phyloP scores from a whole-genome alignment of 2,888 invertebrate species.

The Rotaria magnacalcarata region DNA sequence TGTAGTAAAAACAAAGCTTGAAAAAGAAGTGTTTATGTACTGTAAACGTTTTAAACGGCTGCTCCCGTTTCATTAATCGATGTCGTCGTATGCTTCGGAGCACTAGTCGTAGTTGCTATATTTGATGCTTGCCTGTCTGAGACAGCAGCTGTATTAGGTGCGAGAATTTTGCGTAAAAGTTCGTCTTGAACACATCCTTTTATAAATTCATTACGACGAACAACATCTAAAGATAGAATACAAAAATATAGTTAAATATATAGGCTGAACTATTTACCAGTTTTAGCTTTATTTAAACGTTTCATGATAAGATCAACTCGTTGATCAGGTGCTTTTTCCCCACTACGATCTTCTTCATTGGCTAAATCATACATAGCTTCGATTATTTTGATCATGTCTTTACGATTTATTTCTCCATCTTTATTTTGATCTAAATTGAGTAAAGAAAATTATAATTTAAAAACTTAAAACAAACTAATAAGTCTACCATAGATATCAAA shows the following conservation, averaged over 20 bases:
- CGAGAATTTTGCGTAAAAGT: constrained; percentile 23
- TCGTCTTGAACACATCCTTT: constrained; percentile 30
- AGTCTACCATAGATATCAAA: constrained; percentile 96
- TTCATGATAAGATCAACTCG: constrained; percentile 9
- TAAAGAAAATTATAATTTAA: neutral
- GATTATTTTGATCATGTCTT: constrained; percentile 24
- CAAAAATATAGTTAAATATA: neutral
- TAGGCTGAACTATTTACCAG: neutral
- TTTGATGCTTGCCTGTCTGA: neutral
- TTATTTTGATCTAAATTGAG: constrained; percentile 9
- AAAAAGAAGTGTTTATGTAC: neutral
- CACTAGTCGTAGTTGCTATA: neutral
- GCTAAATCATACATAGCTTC: constrained; percentile 38
- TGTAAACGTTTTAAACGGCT: neutral
- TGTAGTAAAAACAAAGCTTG: constrained; percentile 2
- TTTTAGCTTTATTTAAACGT: constrained; percentile 12
- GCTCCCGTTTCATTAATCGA: constrained; percentile 5
- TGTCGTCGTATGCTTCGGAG: neutral
- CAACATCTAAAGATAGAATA: neutral
- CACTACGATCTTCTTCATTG: constrained; percentile 34
- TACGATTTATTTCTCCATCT: constrained; percentile 33
- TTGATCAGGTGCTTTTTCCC: constrained; percentile 8
- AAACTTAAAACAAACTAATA: neutral
- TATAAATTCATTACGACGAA: constrained; percentile 18
- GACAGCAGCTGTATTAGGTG: neutral